Conservation (phyloP, 2,797 vertebrate species). For the Coccyzus lansbergi region DNA sequence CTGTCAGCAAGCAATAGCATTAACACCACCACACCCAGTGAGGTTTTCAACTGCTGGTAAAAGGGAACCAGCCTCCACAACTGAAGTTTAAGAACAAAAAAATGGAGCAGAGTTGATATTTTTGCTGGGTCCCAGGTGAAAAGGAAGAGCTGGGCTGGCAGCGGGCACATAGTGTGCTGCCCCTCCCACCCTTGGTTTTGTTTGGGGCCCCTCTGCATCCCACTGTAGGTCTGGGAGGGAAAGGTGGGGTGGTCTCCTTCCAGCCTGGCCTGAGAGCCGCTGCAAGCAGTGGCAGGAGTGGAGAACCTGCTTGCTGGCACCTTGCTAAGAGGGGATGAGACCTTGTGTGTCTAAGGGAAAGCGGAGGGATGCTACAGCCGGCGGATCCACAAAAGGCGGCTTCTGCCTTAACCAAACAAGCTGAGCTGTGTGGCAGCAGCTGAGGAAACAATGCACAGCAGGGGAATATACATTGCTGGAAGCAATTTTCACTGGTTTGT, state of each 20-base stretch:
- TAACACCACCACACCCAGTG: background rate
- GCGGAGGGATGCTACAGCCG: rapidly evolving
- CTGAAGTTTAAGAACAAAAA: background rate
- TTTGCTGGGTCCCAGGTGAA: background rate
- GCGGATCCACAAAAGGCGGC: background rate
- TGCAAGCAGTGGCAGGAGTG: background rate
- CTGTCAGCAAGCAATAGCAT: background rate
- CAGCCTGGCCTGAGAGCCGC: background rate
- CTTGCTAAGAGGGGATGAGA: background rate
- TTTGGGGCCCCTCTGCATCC: rapidly evolving
- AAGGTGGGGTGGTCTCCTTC: too few relatives aligned
- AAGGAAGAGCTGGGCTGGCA: background rate
- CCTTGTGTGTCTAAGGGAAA: background rate
- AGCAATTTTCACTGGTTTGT: background rate
- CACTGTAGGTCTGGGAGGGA: background rate
- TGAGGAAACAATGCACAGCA: background rate
- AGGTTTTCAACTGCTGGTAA: background rate
- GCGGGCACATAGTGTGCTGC: too few relatives aligned
- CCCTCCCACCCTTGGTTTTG: background rate
- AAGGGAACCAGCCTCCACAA: background rate
- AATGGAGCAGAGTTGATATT: background rate
- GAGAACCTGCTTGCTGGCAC: background rate
- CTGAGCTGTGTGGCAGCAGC: rapidly evolving
- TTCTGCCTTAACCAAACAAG: background rate
- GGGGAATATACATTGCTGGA: background rate